phyloP scores from a whole-genome alignment of 2,888 invertebrate genomes.

The Sthenelais limicola region DNA sequence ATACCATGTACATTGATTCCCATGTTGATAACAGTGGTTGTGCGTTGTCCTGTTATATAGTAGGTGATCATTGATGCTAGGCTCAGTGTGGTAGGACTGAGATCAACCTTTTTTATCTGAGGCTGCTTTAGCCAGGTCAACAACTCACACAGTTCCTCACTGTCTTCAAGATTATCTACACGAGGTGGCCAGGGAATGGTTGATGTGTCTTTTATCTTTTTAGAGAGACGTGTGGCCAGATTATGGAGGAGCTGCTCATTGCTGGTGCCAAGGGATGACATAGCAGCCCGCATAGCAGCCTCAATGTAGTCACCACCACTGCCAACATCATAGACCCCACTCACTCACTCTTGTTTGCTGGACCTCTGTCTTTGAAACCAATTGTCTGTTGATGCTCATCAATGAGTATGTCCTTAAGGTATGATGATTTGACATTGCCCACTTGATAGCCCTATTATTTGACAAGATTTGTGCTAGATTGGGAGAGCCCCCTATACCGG shows the following conservation, averaged over 20 bases:
- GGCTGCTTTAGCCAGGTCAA: slow-evolving; percentile 6
- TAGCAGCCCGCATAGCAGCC: no score
- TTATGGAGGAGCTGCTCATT: slow-evolving; percentile 9
- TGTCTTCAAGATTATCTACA: background rate
- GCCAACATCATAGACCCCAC: background rate
- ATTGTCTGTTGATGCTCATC: slow-evolving; percentile 9
- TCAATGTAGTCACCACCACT: slow-evolving; percentile 1
- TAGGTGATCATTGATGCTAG: background rate
- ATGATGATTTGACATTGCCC: slow-evolving; percentile 4
- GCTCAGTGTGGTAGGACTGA: background rate
- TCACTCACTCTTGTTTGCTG: background rate
- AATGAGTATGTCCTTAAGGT: slow-evolving; percentile 3
- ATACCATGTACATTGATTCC: background rate
- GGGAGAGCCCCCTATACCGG: no score
- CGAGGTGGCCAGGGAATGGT: slow-evolving; percentile 10
- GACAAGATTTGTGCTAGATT: no score
- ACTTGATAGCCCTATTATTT: slow-evolving; percentile 3
- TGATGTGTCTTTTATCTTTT: slow-evolving; percentile 11
- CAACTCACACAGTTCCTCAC: background rate
- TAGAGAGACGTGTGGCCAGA: background rate
- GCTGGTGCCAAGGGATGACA: slow-evolving; percentile 14
- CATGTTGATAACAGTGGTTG: no score
- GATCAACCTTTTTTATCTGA: background rate
- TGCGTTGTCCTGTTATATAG: no score
- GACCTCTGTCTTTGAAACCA: slow-evolving; percentile 13